Percentiles rank a stretch among this genome's conserved stretches.
Evolutionary conservation across 2,888 invertebrate species (phyloP).

Genomic region (Drosophila nigricruria): DNA sequence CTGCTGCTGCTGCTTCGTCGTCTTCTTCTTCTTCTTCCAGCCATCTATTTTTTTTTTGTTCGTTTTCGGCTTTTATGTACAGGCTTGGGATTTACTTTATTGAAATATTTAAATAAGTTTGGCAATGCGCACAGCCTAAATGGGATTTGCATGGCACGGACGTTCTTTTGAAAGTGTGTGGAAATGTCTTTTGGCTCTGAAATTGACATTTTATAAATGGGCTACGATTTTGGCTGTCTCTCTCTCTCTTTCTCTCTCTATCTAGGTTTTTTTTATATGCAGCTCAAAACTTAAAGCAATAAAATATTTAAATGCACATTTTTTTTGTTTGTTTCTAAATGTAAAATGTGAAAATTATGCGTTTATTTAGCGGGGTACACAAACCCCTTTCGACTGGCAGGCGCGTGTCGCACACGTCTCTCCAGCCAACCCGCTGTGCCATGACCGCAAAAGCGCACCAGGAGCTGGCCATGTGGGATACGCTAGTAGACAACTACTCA

Average conservation of each 20-base stretch:
- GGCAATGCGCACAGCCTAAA: conserved; percentile 79
- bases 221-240: conserved; percentile 40
- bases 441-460: conserved; percentile 67
- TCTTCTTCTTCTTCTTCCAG: neutral
- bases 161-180: conserved; percentile 56
- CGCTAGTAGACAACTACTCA: conserved; percentile 1
- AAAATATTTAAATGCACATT: conserved; percentile 70
- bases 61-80: conserved; percentile 53
- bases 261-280: neutral
- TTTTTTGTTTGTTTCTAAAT: conserved; percentile 44
- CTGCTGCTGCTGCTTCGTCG: conserved; percentile 3
- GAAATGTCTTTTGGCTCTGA: conserved; percentile 62
- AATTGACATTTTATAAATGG: conserved; percentile 83
- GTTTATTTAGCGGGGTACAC: conserved; percentile 58
- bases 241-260: neutral
- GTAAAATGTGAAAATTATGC: conserved; percentile 76
- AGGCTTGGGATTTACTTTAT: conserved; percentile 82
- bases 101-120: conserved; percentile 84
- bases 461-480: conserved; percentile 61
- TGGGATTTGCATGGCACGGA: conserved; percentile 69
- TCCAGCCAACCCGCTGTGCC: conserved; percentile 57
- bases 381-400: conserved; percentile 51
- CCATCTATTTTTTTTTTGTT: conserved; percentile 2
- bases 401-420: conserved; percentile 61
- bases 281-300: conserved; percentile 69